A percentile compares a stretch with the other conserved stretches of the same genome.
Evolutionary conservation across 2,888 invertebrate species (phyloP).

Genomic region (Aspidiotus destructor): DNA sequence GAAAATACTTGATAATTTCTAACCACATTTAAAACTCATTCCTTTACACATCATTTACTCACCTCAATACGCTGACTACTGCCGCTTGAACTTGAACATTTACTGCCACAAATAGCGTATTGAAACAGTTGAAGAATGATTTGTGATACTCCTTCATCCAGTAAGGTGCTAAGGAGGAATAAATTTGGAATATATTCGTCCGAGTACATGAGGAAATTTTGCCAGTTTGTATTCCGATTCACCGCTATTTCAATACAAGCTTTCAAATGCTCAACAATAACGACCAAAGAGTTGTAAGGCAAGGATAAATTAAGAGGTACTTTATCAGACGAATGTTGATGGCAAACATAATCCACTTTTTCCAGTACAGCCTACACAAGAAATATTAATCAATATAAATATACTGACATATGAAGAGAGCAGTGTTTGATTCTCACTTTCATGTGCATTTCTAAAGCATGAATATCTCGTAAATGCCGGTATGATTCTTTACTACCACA

Average conservation of each 20-base stretch:
- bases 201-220: conserved; percentile 74
- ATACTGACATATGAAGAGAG: not conserved
- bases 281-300: conserved; percentile 77
- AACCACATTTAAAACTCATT: no score
- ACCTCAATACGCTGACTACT: conserved; percentile 14
- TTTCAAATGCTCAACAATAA: conserved; percentile 88
- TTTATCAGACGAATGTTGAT: conserved; percentile 14
- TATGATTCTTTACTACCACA: conserved; percentile 95
- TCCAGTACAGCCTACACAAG: conserved; percentile 20
- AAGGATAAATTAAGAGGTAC: conserved; percentile 32
- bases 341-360: conserved; percentile 13
- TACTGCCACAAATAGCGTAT: conserved; percentile 66
- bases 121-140: conserved; percentile 82
- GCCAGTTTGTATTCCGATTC: conserved; percentile 90
- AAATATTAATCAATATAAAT: not conserved
- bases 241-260: conserved; percentile 87
- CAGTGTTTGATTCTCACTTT: conserved; percentile 46
- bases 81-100: conserved; percentile 18
- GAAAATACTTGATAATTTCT: not conserved
- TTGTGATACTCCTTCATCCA: conserved; percentile 84
- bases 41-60: not conserved
- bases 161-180: conserved; percentile 59
- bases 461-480: conserved; percentile 83
- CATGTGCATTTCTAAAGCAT: conserved; percentile 82
- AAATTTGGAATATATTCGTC: conserved; percentile 42